Percentiles rank a stretch among this genome's conserved stretches.
Evolutionary conservation across 2,888 invertebrate species (phyloP).

Genomic region (Zhuqinia jingwanae): DNA sequence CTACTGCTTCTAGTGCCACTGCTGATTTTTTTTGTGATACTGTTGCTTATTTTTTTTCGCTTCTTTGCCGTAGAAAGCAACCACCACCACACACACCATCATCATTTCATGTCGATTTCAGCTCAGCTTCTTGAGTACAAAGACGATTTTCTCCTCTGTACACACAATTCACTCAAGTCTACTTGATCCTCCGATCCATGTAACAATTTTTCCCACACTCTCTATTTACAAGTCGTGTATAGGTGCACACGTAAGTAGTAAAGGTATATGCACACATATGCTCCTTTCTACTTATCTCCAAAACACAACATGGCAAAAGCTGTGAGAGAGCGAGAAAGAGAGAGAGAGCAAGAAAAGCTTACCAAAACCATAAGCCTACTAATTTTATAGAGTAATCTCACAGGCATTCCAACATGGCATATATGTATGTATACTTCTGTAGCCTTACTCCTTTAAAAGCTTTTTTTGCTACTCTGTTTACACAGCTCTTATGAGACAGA

Average conservation of each 20-base stretch:
- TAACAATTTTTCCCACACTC: constrained; percentile 42
- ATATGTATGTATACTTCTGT: too few species aligned
- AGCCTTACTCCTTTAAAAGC: constrained; percentile 32
- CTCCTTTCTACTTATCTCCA: not conserved
- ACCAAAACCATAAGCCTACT: constrained; percentile 15
- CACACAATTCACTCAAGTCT: constrained; percentile 27
- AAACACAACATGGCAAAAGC: not conserved
- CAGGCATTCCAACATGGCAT: not conserved
- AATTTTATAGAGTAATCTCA: not conserved
- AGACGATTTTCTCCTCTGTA: constrained; percentile 43
- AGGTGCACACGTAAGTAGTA: too few species aligned
- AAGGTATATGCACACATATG: not conserved
- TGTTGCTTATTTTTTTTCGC: constrained; percentile 34
- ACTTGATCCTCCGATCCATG: constrained; percentile 29
- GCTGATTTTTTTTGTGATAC: constrained; percentile 19
- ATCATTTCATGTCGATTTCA: constrained; percentile 45
- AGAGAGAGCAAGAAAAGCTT: too few species aligned
- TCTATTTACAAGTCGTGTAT: not conserved
- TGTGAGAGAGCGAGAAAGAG: too few species aligned
- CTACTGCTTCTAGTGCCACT: too few species aligned
- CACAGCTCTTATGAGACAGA: constrained; percentile 22
- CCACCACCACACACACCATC: constrained; percentile 8
- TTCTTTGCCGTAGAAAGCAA: not conserved
- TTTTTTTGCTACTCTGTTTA: constrained; percentile 56
- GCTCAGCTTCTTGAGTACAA: not conserved